These are phyloP conservation scores for Cerceris ruficornis DNA, from an alignment of 2,888 invertebrate genomes.

Conservation along the genomic window DNA sequence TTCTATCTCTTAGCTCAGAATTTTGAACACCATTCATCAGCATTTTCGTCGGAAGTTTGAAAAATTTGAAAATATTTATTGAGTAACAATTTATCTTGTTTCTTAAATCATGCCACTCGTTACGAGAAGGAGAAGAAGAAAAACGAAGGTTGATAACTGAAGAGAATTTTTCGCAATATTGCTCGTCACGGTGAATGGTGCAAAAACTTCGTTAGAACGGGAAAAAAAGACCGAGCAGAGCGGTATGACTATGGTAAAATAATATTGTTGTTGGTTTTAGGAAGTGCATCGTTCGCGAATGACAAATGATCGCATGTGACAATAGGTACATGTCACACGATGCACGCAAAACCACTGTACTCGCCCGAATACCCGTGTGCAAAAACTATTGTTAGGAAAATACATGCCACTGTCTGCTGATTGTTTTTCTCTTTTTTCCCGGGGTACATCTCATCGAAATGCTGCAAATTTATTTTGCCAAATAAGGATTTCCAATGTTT, in stretches of 20 bases:
- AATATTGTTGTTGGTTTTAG: conserved; percentile 64
- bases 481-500: not conserved
- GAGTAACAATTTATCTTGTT: conserved; percentile 28
- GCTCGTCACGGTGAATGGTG: conserved; percentile 41
- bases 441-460: not conserved
- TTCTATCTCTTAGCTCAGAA: too few species aligned
- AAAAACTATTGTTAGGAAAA: conserved; percentile 51
- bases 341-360: conserved; percentile 50
- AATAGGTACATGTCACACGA: conserved; percentile 55
- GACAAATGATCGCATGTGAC: conserved; percentile 61
- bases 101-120: not conserved
- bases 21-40: too few species aligned
- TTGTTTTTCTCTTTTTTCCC: conserved; percentile 31
- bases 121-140: conserved; percentile 1
- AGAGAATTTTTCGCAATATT: conserved; percentile 50
- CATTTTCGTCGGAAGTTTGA: too few species aligned
- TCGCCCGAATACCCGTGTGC: conserved; percentile 40
- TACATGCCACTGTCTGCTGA: conserved; percentile 47
- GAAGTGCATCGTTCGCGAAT: conserved; percentile 48
- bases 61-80: too few species aligned
- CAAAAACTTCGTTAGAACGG: conserved; percentile 47
- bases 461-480: not conserved
- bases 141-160: conserved; percentile 12
- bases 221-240: conserved; percentile 9
- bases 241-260: conserved; percentile 51